phyloP scores from a whole-genome alignment of 2,888 invertebrate genomes.

The Limnephilus marmoratus region DNA sequence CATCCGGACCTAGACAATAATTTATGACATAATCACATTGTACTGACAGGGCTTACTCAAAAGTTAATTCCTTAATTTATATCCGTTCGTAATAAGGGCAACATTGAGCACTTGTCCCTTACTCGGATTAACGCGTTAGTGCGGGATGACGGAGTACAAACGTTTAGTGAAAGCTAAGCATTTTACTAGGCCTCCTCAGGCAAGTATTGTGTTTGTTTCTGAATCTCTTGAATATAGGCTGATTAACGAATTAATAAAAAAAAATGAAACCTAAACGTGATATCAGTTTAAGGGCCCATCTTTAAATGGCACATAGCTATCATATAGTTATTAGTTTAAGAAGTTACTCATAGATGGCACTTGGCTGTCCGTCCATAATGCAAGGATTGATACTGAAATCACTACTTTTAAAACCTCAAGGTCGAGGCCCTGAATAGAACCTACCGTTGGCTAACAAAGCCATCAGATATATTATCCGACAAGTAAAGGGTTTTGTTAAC shows the following conservation, averaged over 20 bases:
- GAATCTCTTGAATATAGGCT: neutral
- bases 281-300: too few relatives aligned
- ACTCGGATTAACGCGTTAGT: neutral
- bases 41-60: constrained; percentile 11
- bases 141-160: neutral
- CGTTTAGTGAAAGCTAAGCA: neutral
- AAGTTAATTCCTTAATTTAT: constrained; percentile 9
- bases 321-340: too few relatives aligned
- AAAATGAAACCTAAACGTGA: too few relatives aligned
- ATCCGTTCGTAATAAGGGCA: constrained; percentile 12
- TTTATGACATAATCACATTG: constrained; percentile 20
- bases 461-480: too few relatives aligned
- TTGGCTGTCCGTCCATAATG: too few relatives aligned
- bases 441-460: too few relatives aligned
- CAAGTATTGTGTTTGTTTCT: neutral
- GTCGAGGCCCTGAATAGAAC: too few relatives aligned
- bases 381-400: too few relatives aligned
- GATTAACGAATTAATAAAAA: neutral
- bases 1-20: constrained; percentile 6
- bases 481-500: too few relatives aligned
- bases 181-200: neutral
- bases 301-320: too few relatives aligned
- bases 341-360: too few relatives aligned
- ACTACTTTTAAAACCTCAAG: too few relatives aligned
- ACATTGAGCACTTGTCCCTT: neutral